A percentile compares a stretch with the other conserved stretches of the same genome.
Evolutionary conservation across 2,113 vertebrate species (phyloP).

Genomic region (Labeo catla): DNA sequence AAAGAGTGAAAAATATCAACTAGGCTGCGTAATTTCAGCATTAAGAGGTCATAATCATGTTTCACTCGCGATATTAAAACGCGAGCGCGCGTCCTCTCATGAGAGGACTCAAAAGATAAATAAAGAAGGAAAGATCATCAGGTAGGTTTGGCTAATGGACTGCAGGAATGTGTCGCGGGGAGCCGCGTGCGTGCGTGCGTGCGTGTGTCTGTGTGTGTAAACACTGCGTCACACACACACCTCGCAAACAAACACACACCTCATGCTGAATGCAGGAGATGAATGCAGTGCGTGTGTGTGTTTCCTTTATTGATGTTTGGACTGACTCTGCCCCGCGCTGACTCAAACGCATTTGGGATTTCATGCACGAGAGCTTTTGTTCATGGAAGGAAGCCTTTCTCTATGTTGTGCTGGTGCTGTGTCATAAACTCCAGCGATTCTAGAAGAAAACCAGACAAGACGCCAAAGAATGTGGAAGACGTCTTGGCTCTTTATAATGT

Average conservation of each 20-base stretch:
- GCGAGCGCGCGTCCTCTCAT: constrained; percentile 94
- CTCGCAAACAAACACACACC: constrained; percentile 40
- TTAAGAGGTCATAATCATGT: constrained; percentile 99
- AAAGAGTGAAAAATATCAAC: constrained; percentile 79
- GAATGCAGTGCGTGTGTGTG: not conserved
- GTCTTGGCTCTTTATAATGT: not conserved
- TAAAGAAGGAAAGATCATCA: constrained; percentile 61
- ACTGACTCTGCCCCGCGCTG: constrained; percentile 36
- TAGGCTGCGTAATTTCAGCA: constrained; percentile 96
- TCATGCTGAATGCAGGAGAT: not conserved
- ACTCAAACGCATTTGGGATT: constrained; percentile 24
- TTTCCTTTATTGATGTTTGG: constrained; percentile 45
- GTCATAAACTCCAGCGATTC: not conserved
- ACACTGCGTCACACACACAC: constrained; percentile 4
- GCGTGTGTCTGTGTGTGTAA: constrained; percentile 24
- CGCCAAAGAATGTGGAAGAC: not conserved
- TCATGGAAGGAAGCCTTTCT: constrained; percentile 4
- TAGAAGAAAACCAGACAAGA: not conserved
- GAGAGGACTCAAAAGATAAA: constrained; percentile 62
- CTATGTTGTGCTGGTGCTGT: not conserved
- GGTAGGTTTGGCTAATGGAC: constrained; percentile 64
- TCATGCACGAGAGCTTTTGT: constrained; percentile 22
- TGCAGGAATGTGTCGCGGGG: constrained; percentile 41
- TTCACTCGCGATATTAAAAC: constrained; percentile 99
- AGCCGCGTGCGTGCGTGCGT: not conserved